Conservation (phyloP, 2,113 vertebrate genomes). For the Sapayoa aenigma region DNA sequence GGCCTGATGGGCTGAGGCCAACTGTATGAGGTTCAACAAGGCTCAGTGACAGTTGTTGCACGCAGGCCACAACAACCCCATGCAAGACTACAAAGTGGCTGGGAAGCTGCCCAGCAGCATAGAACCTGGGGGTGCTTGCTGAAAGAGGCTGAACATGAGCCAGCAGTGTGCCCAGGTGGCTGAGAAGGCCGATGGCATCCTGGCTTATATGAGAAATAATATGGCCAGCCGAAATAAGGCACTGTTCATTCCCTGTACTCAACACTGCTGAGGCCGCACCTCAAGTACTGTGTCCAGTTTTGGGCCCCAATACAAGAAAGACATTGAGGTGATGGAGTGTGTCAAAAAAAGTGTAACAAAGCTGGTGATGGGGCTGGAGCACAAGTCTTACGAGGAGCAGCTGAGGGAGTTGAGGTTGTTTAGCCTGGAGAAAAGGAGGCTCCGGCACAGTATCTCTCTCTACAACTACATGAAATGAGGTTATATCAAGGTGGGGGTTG, state of each 20-base stretch:
- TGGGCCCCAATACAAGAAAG: not conserved
- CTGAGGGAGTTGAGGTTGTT: not conserved
- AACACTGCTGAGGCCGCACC: not conserved
- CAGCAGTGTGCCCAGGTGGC: not conserved
- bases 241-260: not conserved
- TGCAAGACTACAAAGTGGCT: not conserved
- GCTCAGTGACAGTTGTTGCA: fast-evolving
- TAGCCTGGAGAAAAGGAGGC: not conserved
- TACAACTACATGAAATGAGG: not conserved
- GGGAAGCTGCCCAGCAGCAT: fast-evolving
- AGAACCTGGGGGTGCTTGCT: not conserved
- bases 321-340: not conserved
- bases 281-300: not conserved
- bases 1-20: not conserved
- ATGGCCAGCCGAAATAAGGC: not conserved
- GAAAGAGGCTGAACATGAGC: not conserved
- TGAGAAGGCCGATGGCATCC: not conserved
- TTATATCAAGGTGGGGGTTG: too few relatives aligned
- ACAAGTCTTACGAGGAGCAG: not conserved
- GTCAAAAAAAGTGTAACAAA: not conserved
- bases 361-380: not conserved
- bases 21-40: not conserved
- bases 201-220: not conserved
- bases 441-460: not conserved
- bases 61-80: not conserved